These are phyloP conservation scores for Sebastes oblongus DNA, from an alignment of 2,797 vertebrate species.

Conservation along the genomic window DNA sequence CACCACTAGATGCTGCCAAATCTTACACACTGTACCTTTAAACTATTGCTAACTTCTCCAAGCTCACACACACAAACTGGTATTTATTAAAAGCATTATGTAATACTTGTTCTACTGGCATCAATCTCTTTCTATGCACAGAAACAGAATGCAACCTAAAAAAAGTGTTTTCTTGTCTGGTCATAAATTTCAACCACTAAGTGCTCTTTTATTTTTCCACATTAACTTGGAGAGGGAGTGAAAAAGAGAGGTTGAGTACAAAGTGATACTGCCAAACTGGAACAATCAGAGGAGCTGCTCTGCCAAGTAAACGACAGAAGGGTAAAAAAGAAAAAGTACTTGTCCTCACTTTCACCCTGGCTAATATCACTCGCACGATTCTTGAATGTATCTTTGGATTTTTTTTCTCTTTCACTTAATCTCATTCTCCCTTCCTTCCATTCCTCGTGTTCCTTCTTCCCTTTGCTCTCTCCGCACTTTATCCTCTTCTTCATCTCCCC, in stretches of 20 bases:
- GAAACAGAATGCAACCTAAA: slow-evolving; percentile 10
- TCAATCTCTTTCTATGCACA: neutral
- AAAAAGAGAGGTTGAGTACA: slow-evolving; percentile 65
- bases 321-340: slow-evolving; percentile 70
- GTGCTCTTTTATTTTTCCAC: slow-evolving; percentile 67
- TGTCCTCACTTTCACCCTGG: slow-evolving; percentile 78
- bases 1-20: no score
- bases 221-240: slow-evolving; percentile 60
- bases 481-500: slow-evolving; percentile 22
- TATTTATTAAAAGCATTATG: neutral
- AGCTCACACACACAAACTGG: neutral
- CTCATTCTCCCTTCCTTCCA: slow-evolving; percentile 35
- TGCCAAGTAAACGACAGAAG: slow-evolving; percentile 77
- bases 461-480: slow-evolving; percentile 23
- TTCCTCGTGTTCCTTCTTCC: slow-evolving; percentile 11
- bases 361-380: slow-evolving; percentile 67
- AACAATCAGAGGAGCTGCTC: slow-evolving; percentile 66
- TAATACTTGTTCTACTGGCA: slow-evolving; percentile 6
- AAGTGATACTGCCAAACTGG: slow-evolving; percentile 74
- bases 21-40: no score
- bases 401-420: slow-evolving; percentile 52
- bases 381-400: slow-evolving; percentile 51
- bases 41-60: neutral
- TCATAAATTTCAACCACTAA: slow-evolving; percentile 59
- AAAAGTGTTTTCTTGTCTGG: slow-evolving; percentile 30